Base-by-base conservation (phyloP, 2,113 vertebrate species). In the Probosciger aterrimus region DNA sequence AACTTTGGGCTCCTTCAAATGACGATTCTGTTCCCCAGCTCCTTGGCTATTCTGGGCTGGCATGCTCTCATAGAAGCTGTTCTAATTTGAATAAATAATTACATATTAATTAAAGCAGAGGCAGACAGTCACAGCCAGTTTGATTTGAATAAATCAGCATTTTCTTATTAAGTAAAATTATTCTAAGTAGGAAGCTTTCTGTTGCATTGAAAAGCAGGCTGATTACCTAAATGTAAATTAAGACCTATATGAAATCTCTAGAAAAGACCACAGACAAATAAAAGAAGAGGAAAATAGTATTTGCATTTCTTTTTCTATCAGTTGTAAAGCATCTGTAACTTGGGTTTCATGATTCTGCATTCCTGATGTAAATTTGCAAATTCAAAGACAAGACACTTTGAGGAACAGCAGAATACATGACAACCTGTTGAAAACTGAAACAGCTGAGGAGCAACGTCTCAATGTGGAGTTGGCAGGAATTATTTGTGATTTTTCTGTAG, bases 91-190 rank as follows among this genome's bases (percentile, higher is more conserved):
- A 92, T 86, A 95, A 90, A 90, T 88, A 88, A 80, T 92, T 90
- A 93, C 90, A 80, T 96, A 95, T 95, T 96, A 93, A 82, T 92
- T 86, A 53, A 10, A 89, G 27, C 18, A 55, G 74, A 91, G 50
- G 30, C 63, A 92, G 49, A 8, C 43, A 78, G 60, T n/a, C 41
- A 49, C n/a, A 75, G 60, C 43, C 46, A 33, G 19, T 68, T 91
- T 91, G 31, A 27, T 74, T 76, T 27, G 50, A 82, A 95, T 75
- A 84, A 84, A 92, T 77, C 28, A 76, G 33, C 9, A 31, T 88
- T 84, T 94, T 86, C 74, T 65, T 53, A 10, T 59, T 30, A 75
- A 84, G 88, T 71, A 88, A 77, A 77, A 78, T 6, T 64, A 49
- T 82, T 84, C 19, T 16, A 69, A 68, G 15, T 10, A 65, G 57